Conservation (phyloP, 2,888 invertebrate genomes). For the Macrosiphum euphorbiae region DNA sequence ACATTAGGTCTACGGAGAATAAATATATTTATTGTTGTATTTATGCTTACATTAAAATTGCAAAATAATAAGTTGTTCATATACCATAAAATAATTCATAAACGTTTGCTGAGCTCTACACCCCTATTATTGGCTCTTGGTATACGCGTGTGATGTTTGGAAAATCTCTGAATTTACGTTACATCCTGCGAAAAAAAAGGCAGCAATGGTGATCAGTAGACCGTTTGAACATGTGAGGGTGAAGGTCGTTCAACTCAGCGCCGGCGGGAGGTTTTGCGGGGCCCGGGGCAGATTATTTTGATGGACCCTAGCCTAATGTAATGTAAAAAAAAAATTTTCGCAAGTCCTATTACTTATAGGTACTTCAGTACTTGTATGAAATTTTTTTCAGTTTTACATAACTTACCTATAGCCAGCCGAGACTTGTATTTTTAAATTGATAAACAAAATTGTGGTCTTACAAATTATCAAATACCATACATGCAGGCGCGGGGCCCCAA, state of each 20-base stretch:
- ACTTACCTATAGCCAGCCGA: no score
- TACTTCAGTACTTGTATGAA: no score
- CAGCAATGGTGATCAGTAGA: conserved; percentile 41
- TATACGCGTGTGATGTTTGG: not conserved
- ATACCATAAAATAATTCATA: not conserved
- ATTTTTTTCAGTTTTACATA: no score
- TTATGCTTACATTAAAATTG: not conserved
- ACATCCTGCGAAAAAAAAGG: conserved; percentile 17
- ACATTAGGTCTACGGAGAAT: not conserved
- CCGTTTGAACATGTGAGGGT: conserved; percentile 57
- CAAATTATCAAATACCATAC: no score
- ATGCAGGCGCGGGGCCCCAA: no score
- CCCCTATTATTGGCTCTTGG: not conserved
- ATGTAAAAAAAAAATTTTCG: no score
- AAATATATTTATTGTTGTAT: not conserved
- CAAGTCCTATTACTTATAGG: no score
- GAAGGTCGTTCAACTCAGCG: conserved; percentile 64
- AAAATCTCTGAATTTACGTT: conserved; percentile 5
- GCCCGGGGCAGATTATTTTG: no score
- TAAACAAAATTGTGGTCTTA: no score
- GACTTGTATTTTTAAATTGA: no score
- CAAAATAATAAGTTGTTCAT: not conserved
- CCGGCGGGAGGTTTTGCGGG: no score
- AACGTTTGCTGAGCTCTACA: not conserved
- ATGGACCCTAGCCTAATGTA: no score